Percentiles rank a stretch among this genome's conserved stretches.
phyloP scores from a whole-genome alignment of 1,140 invertebrate species.

The Parasteatoda tepidariorum region DNA sequence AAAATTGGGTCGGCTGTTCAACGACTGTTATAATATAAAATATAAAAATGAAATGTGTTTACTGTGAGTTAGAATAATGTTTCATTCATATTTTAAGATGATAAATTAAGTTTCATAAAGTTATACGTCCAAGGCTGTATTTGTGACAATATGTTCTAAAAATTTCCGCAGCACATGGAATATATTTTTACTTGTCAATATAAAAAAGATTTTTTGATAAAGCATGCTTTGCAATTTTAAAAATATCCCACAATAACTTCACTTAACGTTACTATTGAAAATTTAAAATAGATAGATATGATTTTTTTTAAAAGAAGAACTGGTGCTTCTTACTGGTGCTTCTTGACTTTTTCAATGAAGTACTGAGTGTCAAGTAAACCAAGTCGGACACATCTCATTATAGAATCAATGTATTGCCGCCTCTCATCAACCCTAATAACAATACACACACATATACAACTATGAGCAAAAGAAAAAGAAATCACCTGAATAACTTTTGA shows the following conservation, averaged over 20 bases:
- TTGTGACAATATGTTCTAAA: not conserved
- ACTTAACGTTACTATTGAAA: not conserved
- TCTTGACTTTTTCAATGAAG: constrained; percentile 78
- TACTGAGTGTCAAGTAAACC: constrained; percentile 86
- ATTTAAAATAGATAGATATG: not conserved
- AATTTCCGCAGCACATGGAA: not conserved
- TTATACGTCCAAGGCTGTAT: no score
- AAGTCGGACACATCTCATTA: constrained; percentile 84
- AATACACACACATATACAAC: no score
- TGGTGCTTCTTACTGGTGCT: constrained; percentile 68
- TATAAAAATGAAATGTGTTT: no score
- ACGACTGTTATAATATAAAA: no score
- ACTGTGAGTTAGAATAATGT: no score
- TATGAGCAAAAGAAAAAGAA: no score
- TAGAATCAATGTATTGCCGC: constrained; percentile 75
- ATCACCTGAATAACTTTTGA: no score
- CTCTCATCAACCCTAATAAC: constrained; percentile 74
- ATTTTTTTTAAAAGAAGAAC: not conserved
- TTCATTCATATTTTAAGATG: no score
- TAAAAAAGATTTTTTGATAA: no score
- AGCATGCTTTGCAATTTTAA: no score
- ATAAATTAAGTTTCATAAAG: no score
- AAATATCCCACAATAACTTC: not conserved
- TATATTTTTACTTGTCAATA: not conserved
- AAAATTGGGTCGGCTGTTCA: no score